These are phyloP conservation scores for Onchidella celtica DNA, from an alignment of 2,888 invertebrate genomes.

Conservation along the genomic window DNA sequence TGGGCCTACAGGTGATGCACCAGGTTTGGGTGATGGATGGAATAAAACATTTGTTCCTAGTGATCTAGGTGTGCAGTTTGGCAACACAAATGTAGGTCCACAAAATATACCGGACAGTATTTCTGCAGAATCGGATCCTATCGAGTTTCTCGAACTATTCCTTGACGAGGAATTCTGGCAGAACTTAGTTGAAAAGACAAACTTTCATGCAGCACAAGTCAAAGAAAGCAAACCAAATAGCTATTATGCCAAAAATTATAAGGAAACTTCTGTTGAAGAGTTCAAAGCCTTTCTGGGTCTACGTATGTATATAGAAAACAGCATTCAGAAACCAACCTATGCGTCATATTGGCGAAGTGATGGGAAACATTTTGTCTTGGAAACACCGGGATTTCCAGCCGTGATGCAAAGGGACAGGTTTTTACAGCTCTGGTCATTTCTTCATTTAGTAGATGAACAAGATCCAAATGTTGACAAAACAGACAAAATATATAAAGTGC, in stretches of 20 bases:
- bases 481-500: constrained; percentile 52
- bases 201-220: constrained; percentile 28
- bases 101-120: constrained; percentile 40
- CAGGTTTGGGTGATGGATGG: not conserved
- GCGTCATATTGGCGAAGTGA: constrained; percentile 41
- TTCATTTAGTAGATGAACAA: constrained; percentile 52
- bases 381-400: constrained; percentile 49
- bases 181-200: constrained; percentile 20
- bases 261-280: constrained; percentile 25
- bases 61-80: not conserved
- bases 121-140: constrained; percentile 14
- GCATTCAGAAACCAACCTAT: constrained; percentile 43
- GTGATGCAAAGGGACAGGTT: constrained; percentile 48
- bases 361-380: constrained; percentile 33
- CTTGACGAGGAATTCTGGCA: constrained; percentile 22
- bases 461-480: constrained; percentile 42
- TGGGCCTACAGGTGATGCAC: not conserved
- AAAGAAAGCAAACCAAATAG: constrained; percentile 22
- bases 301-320: constrained; percentile 43
- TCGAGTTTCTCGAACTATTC: constrained; percentile 45
- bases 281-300: constrained; percentile 53
- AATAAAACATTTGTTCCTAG: not conserved
- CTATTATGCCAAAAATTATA: constrained; percentile 44
- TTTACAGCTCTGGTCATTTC: constrained; percentile 50
- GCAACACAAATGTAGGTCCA: constrained; percentile 15